phyloP scores from a whole-genome alignment of 1,140 invertebrate species.

The Sycophila sp. region DNA sequence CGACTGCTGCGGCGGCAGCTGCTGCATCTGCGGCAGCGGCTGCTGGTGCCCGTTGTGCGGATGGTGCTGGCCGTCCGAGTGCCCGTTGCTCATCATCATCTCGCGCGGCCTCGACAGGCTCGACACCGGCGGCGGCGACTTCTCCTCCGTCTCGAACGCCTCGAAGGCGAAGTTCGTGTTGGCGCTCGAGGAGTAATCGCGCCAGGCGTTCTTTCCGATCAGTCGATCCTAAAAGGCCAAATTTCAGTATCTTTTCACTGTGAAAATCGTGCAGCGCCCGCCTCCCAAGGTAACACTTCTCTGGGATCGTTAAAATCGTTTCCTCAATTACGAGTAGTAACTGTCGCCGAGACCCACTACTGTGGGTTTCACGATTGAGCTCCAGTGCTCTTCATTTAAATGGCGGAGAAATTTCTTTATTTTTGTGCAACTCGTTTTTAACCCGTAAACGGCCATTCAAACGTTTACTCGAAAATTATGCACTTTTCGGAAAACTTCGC shows the following conservation, averaged over 20 bases:
- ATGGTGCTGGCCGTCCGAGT: conserved; percentile 46
- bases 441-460: no score
- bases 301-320: no score
- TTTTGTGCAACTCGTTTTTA: no score
- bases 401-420: no score
- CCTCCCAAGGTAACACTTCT: no score
- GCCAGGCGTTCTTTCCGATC: conserved; percentile 85
- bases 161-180: conserved; percentile 91
- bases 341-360: no score
- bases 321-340: no score
- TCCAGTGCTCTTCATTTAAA: no score
- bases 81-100: conserved; percentile 48
- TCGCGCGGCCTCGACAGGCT: conserved; percentile 62
- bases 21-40: conserved; percentile 47
- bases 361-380: no score
- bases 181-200: conserved; percentile 80
- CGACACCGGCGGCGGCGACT: conserved; percentile 62
- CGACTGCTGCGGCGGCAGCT: conserved; percentile 55
- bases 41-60: conserved; percentile 53
- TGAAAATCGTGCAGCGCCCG: no score
- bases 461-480: no score
- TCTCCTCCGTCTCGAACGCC: conserved; percentile 83
- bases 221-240: conserved; percentile 76
- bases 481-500: no score
- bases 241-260: not conserved